Percentiles rank a stretch among this genome's conserved stretches.
These are phyloP conservation scores for Hypomesus transpacificus DNA, from an alignment of 2,113 vertebrate species.

Conservation along the genomic window DNA sequence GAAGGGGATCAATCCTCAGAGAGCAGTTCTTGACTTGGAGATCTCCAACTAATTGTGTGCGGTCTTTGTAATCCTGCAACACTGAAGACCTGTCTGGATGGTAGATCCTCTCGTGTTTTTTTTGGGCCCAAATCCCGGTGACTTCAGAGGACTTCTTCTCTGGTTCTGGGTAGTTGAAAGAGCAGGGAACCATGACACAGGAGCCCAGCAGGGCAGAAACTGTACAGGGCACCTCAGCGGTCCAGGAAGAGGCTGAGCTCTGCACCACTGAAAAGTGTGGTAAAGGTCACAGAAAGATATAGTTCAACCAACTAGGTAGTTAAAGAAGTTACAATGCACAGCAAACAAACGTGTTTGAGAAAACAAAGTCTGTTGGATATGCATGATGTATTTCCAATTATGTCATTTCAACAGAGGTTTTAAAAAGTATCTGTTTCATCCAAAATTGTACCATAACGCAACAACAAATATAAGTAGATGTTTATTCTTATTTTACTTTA, in stretches of 20 bases:
- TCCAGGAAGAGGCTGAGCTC: constrained; percentile 49
- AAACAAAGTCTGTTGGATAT: too few relatives aligned
- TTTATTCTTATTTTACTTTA: too few relatives aligned
- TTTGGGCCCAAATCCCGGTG: constrained; percentile 50
- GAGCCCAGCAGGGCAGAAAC: constrained; percentile 59
- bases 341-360: too few relatives aligned
- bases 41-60: constrained; percentile 55
- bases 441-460: too few relatives aligned
- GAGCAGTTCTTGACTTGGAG: constrained; percentile 55
- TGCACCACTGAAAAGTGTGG: constrained; percentile 33
- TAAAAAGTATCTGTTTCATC: too few relatives aligned
- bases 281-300: too few relatives aligned
- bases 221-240: constrained; percentile 28
- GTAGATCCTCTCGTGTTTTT: background rate
- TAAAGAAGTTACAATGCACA: too few relatives aligned
- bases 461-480: too few relatives aligned
- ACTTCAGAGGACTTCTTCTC: background rate
- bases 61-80: constrained; percentile 17
- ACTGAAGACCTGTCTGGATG: constrained; percentile 33
- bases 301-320: too few relatives aligned
- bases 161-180: constrained; percentile 51
- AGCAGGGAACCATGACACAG: constrained; percentile 68
- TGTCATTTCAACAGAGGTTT: too few relatives aligned
- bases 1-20: constrained; percentile 57
- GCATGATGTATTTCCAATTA: too few relatives aligned